Percentiles rank a stretch among this genome's conserved stretches.
phyloP scores from a whole-genome alignment of 2,113 vertebrate genomes.

The Equus quagga region DNA sequence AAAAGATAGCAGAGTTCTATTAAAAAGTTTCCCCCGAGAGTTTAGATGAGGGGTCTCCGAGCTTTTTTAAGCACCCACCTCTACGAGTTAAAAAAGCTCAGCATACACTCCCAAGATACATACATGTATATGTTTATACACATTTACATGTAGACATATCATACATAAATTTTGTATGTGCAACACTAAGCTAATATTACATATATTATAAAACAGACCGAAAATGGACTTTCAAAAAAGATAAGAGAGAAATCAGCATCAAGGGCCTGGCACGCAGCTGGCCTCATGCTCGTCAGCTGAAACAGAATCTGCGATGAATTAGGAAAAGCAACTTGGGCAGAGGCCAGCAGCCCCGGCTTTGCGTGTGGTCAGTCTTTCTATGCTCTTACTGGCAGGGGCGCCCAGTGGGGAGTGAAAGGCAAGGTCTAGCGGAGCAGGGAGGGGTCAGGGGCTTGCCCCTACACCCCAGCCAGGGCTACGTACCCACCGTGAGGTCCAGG shows the following conservation, averaged over 20 bases:
- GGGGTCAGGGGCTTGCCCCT: neutral
- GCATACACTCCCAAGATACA: neutral
- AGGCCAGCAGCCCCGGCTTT: neutral
- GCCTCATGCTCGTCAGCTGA: neutral
- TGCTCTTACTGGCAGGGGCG: accelerated
- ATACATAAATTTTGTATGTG: neutral
- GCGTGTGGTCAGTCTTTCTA: neutral
- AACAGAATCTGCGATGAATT: neutral
- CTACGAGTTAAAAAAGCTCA: neutral
- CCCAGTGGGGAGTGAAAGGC: accelerated
- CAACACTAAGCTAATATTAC: neutral
- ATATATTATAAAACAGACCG: neutral
- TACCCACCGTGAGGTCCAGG: slow-evolving; percentile 98
- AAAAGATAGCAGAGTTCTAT: neutral
- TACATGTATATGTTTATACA: neutral
- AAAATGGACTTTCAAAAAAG: neutral
- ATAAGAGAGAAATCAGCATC: neutral
- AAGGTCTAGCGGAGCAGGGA: neutral
- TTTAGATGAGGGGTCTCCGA: neutral
- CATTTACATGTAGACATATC: neutral
- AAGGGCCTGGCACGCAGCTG: neutral
- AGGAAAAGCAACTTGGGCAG: neutral
- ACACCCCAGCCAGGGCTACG: slow-evolving; percentile 64
- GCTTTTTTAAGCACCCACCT: neutral
- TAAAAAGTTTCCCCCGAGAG: neutral